phyloP scores from a whole-genome alignment of 2,113 vertebrate genomes.

The Pteropus alecto region DNA sequence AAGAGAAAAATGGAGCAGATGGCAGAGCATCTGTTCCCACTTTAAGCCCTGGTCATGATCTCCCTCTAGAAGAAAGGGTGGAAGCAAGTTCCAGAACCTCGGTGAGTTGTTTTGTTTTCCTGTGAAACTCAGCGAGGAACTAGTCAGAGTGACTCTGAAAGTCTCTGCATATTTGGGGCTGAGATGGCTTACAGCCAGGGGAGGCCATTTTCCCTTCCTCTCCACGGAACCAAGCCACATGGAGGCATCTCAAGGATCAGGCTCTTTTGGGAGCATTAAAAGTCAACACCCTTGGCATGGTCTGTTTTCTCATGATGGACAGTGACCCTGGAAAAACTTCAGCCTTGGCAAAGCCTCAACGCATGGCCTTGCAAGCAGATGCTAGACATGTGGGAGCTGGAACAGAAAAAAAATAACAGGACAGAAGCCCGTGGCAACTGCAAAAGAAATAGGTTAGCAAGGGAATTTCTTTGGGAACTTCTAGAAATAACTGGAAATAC shows the following conservation, averaged over 20 bases:
- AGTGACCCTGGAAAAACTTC: neutral
- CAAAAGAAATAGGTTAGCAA: neutral
- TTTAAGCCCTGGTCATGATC: neutral
- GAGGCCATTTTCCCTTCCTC: neutral
- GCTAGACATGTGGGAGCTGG: neutral
- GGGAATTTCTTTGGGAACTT: neutral
- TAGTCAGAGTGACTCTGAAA: neutral
- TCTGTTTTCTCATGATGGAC: neutral
- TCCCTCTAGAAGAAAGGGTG: neutral
- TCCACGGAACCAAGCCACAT: neutral
- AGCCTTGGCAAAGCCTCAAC: neutral
- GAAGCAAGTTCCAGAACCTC: neutral
- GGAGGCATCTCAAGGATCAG: neutral
- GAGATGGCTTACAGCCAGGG: neutral
- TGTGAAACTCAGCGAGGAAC: neutral
- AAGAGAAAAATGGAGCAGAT: neutral
- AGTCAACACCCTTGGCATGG: neutral
- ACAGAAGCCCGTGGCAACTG: neutral
- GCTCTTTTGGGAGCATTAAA: neutral
- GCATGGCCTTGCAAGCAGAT: neutral
- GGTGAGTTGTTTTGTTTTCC: neutral
- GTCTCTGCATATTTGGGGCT: neutral
- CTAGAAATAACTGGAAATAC: slow-evolving; percentile 10
- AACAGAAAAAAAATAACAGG: neutral
- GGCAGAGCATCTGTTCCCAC: neutral